Conservation (phyloP, 2,888 invertebrate species). For the Siphonodentalium dalli region DNA sequence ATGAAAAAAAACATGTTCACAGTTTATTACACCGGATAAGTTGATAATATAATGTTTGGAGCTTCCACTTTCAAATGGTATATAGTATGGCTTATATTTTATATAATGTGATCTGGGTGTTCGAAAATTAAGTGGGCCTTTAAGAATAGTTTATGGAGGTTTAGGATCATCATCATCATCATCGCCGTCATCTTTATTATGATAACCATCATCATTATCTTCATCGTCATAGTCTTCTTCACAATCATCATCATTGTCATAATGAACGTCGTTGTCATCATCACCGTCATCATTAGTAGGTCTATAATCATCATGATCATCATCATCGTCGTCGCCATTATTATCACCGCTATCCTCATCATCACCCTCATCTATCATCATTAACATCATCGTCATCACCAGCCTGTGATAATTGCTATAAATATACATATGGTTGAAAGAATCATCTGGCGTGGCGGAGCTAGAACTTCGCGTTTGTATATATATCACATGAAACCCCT, state of each 20-base stretch:
- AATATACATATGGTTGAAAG: too few relatives aligned
- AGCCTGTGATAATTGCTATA: too few relatives aligned
- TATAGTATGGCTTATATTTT: too few relatives aligned
- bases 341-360: slow-evolving; percentile 4
- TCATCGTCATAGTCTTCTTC: slow-evolving; percentile 19
- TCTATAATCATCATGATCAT: slow-evolving; percentile 5
- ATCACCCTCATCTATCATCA: slow-evolving; percentile 8
- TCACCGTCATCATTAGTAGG: neutral
- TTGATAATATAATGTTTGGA: too few relatives aligned
- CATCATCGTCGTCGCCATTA: slow-evolving; percentile 10
- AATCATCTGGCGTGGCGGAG: too few relatives aligned
- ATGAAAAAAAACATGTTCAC: too few relatives aligned
- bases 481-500: too few relatives aligned
- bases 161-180: slow-evolving; percentile 12
- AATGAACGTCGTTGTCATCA: slow-evolving; percentile 6
- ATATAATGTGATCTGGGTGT: too few relatives aligned
- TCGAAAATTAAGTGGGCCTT: too few relatives aligned
- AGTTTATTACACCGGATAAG: too few relatives aligned
- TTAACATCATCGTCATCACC: slow-evolving; percentile 18
- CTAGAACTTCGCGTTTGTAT: too few relatives aligned
- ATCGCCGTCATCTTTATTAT: slow-evolving; percentile 20
- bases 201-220: slow-evolving; percentile 19
- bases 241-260: slow-evolving; percentile 12
- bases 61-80: too few relatives aligned
- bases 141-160: slow-evolving; percentile 9